phyloP scores from a whole-genome alignment of 2,888 invertebrate species.

The Leucoma salicis region DNA sequence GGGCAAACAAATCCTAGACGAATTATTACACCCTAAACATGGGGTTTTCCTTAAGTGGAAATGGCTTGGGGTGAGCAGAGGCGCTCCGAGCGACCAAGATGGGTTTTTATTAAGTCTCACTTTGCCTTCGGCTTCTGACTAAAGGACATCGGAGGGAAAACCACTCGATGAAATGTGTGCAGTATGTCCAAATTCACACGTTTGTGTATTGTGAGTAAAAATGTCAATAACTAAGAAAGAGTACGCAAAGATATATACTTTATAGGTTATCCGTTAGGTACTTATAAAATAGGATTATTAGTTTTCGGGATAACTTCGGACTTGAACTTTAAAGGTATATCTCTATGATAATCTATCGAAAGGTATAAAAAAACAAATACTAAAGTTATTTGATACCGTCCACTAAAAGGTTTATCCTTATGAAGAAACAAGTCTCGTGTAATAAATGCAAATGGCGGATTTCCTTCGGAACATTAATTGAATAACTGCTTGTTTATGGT shows the following conservation, averaged over 20 bases:
- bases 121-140: slow-evolving; percentile 54
- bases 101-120: slow-evolving; percentile 63
- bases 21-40: slow-evolving; percentile 34
- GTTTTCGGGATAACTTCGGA: too few species aligned
- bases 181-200: slow-evolving; percentile 18
- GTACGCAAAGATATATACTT: too few species aligned
- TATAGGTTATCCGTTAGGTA: too few species aligned
- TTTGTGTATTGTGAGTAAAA: too few species aligned
- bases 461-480: slow-evolving; percentile 27
- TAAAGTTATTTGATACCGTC: too few species aligned
- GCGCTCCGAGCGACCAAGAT: slow-evolving; percentile 48
- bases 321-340: too few species aligned
- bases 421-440: slow-evolving; percentile 15
- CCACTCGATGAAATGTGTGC: slow-evolving; percentile 51
- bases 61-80: slow-evolving; percentile 29
- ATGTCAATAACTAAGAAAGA: too few species aligned
- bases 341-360: too few species aligned
- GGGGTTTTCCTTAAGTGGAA: slow-evolving; percentile 33
- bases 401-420: neutral
- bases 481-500: slow-evolving; percentile 29
- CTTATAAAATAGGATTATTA: too few species aligned
- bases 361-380: too few species aligned
- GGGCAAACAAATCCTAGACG: slow-evolving; percentile 33
- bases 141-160: slow-evolving; percentile 55
- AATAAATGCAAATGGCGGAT: slow-evolving; percentile 25